These are phyloP conservation scores for Drosophila barbarae DNA, from an alignment of 2,888 invertebrate genomes.

Conservation along the genomic window DNA sequence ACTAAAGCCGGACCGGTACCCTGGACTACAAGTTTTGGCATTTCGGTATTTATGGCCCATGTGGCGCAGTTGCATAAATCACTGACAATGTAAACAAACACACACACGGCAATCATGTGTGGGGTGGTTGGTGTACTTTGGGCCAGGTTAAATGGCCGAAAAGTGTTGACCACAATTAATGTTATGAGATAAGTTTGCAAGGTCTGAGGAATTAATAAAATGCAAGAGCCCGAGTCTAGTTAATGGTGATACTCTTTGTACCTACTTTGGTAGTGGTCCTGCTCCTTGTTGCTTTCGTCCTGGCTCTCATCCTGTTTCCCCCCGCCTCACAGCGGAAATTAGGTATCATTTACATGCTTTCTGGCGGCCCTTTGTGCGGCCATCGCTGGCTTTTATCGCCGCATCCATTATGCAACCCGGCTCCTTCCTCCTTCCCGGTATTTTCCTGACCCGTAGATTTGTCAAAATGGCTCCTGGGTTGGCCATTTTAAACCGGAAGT, in stretches of 20 bases:
- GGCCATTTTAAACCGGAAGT: slow-evolving; percentile 74
- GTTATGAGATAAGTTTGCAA: slow-evolving; percentile 78
- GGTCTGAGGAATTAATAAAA: slow-evolving; percentile 61
- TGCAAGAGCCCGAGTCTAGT: slow-evolving; percentile 43
- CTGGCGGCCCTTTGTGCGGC: slow-evolving; percentile 38
- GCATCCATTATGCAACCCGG: slow-evolving; percentile 64
- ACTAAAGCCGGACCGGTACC: slow-evolving; percentile 16
- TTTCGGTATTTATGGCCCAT: slow-evolving; percentile 78
- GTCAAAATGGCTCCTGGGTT: slow-evolving; percentile 60
- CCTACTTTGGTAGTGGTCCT: neutral
- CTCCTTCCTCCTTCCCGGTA: neutral
- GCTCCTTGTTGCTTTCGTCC: neutral
- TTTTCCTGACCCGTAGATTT: slow-evolving; percentile 58
- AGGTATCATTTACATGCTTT: slow-evolving; percentile 71
- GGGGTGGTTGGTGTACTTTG: slow-evolving; percentile 16
- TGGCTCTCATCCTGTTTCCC: neutral
- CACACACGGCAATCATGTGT: slow-evolving; percentile 2
- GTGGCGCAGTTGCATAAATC: slow-evolving; percentile 78
- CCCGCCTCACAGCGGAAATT: slow-evolving; percentile 60
- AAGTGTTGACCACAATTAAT: slow-evolving; percentile 79
- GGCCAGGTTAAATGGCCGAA: slow-evolving; percentile 67
- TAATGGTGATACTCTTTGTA: neutral
- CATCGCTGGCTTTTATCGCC: slow-evolving; percentile 44
- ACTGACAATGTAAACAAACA: slow-evolving; percentile 75
- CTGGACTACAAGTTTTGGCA: slow-evolving; percentile 53